Evolutionary conservation across 92 coral and sea anemone species (phyloP).

Genomic region (Heteractis magnifica): DNA sequence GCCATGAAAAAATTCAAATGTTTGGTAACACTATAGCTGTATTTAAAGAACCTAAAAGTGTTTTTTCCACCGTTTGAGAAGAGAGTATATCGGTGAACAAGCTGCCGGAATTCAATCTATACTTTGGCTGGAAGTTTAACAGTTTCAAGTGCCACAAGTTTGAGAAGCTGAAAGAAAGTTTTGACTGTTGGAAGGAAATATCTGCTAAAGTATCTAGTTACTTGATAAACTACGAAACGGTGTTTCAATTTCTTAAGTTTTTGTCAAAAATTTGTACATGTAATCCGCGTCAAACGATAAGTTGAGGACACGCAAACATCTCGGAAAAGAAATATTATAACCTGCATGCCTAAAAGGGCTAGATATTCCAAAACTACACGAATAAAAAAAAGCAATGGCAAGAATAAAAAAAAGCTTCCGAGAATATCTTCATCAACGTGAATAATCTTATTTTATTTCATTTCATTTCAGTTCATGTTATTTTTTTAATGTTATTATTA

Average conservation of each 20-base stretch:
- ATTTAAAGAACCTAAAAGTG: constrained; percentile 10
- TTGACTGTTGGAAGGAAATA: constrained; percentile 13
- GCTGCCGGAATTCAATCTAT: constrained; percentile 19
- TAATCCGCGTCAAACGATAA: no score
- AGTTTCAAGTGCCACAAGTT: constrained; percentile 5
- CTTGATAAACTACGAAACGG: constrained; percentile 1
- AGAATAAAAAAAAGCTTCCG: background rate
- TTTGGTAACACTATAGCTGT: constrained; percentile 4
- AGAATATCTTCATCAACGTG: background rate
- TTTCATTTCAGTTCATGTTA: no score
- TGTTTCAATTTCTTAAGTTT: background rate
- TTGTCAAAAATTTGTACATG: background rate
- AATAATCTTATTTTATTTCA: no score
- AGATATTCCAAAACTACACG: background rate
- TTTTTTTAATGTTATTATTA: no score
- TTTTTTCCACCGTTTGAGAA: background rate
- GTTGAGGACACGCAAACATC: no score
- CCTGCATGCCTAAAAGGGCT: background rate
- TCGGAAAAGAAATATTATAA: background rate
- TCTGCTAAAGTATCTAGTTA: constrained; percentile 1
- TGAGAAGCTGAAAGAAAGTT: background rate
- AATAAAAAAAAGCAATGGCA: background rate
- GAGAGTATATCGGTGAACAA: constrained; percentile 6
- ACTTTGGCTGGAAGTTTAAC: constrained; percentile 8
- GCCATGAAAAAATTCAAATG: no score